Evolutionary conservation across 2,113 vertebrate species (phyloP).

Genomic region (Oncorhynchus tshawytscha): DNA sequence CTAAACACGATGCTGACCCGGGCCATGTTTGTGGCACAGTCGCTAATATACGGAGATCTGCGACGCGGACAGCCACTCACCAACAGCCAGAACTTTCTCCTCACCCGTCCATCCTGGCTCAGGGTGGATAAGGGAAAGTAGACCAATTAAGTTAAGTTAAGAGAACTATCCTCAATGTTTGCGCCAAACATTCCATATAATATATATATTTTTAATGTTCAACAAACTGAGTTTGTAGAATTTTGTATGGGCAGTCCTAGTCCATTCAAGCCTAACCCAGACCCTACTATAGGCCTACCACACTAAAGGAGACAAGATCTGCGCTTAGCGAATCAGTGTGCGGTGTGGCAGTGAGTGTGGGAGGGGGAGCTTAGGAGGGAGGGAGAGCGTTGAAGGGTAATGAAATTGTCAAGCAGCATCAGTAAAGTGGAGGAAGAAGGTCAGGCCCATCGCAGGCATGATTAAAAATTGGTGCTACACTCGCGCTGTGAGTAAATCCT

Average conservation of each 20-base stretch:
- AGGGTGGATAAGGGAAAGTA: not conserved
- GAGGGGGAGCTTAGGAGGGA: not conserved
- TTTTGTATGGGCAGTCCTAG: not conserved
- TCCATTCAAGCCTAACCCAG: not conserved
- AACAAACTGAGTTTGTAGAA: too few species aligned
- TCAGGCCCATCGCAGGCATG: constrained; percentile 16
- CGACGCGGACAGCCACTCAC: not conserved
- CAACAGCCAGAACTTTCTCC: not conserved
- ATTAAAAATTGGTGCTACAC: constrained; percentile 16
- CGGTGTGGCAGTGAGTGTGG: not conserved
- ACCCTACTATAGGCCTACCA: not conserved
- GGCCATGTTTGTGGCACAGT: too few species aligned
- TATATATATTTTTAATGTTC: too few species aligned
- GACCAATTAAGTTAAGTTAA: not conserved
- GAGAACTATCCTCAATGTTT: not conserved
- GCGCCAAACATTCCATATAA: not conserved
- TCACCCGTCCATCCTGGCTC: not conserved
- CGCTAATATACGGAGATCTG: not conserved
- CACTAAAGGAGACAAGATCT: not conserved
- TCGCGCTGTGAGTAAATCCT: not conserved
- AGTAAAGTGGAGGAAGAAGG: constrained; percentile 29
- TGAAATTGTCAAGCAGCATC: constrained; percentile 30
- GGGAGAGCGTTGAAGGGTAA: constrained; percentile 10
- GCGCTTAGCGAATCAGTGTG: not conserved
- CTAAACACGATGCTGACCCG: too few species aligned